These are phyloP conservation scores for Leucophora obtusa DNA, from an alignment of 2,888 invertebrate genomes.

Conservation along the genomic window DNA sequence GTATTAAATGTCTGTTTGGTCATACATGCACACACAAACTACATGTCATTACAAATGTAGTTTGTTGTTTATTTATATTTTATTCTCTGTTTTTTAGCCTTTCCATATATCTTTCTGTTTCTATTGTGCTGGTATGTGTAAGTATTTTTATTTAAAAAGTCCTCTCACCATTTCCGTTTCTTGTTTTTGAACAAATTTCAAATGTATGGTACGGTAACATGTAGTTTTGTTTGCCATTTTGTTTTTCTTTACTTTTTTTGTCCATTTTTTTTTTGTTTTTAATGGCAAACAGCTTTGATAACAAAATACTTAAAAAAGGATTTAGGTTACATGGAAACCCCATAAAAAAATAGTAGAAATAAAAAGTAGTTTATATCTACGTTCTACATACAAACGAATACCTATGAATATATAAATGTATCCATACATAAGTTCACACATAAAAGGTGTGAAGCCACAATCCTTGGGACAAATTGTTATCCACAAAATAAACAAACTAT, in stretches of 20 bases:
- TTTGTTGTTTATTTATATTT: conserved; percentile 3
- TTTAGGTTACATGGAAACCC: conserved; percentile 60
- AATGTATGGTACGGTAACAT: conserved; percentile 16
- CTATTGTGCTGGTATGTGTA: not conserved
- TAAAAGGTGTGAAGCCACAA: conserved; percentile 62
- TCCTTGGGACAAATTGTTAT: conserved; percentile 65
- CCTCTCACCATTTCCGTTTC: conserved; percentile 50
- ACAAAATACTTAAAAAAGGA: conserved; percentile 66
- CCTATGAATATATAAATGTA: not conserved
- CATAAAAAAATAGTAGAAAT: conserved; percentile 37
- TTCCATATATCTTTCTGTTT: conserved; percentile 45
- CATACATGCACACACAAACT: not conserved
- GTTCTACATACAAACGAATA: not conserved
- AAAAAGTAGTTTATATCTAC: conserved; percentile 9
- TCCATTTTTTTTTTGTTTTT: conserved; percentile 43
- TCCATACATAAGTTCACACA: conserved; percentile 42
- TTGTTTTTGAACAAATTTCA: conserved; percentile 22
- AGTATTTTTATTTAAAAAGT: conserved; percentile 17
- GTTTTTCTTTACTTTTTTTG: not conserved
- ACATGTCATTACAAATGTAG: not conserved
- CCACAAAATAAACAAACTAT: conserved; percentile 65
- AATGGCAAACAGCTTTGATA: conserved; percentile 64
- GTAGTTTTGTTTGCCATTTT: conserved; percentile 15
- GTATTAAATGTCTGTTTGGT: not conserved
- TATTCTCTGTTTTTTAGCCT: conserved; percentile 27